Percentiles rank a stretch among this genome's conserved stretches.
Conservation (phyloP, 2,113 vertebrate genomes). For the Sebastes schlegelii region DNA sequence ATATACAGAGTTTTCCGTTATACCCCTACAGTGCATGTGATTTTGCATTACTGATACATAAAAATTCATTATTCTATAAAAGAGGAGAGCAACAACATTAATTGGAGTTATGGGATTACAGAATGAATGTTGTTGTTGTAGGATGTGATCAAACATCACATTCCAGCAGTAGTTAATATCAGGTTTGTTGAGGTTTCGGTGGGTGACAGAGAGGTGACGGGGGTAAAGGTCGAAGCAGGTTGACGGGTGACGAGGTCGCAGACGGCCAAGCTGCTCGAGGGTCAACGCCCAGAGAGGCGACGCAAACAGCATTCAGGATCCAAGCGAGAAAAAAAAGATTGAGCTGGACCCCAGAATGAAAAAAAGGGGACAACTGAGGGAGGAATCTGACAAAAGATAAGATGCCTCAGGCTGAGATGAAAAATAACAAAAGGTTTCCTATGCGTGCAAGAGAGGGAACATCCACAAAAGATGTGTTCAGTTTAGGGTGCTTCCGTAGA, state of each 20-base stretch:
- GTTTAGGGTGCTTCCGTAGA: background rate
- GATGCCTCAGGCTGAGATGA: background rate
- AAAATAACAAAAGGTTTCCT: conserved; percentile 8
- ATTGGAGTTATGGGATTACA: background rate
- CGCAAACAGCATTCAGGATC: background rate
- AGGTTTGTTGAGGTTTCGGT: background rate
- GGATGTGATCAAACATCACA: background rate
- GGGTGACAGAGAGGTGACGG: background rate
- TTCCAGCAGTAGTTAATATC: background rate
- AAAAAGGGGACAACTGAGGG: background rate
- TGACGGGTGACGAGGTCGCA: conserved; percentile 13
- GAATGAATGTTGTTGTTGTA: background rate
- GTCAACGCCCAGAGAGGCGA: conserved; percentile 10
- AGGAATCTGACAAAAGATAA: background rate
- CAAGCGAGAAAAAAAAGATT: background rate
- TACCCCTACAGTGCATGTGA: background rate
- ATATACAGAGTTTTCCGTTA: background rate
- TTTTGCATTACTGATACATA: background rate
- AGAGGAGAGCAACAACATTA: background rate
- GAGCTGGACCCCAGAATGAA: background rate
- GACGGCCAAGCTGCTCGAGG: background rate
- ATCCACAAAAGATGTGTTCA: background rate
- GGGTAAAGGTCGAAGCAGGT: background rate
- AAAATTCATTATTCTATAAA: background rate
- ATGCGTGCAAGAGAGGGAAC: too few relatives aligned